Evolutionary conservation across 2,113 vertebrate genomes (phyloP), one percentile per base, ranked within the genome.

Genomic region (Accipiter virgatus): DNA sequence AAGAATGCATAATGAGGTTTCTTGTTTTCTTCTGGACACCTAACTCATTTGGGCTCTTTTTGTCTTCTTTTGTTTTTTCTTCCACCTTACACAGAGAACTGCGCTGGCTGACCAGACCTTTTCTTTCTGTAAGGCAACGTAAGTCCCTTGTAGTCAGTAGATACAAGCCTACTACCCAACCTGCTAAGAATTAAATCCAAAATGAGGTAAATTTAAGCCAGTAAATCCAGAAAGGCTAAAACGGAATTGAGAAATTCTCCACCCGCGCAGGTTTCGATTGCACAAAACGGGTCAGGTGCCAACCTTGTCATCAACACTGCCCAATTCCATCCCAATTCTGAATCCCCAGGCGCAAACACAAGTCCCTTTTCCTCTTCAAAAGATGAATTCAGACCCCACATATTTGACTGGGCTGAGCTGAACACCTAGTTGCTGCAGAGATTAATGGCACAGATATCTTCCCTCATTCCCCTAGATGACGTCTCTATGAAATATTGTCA

Each of bases 91-190:
- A 27, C 9, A 45, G 11, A 45, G 19, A 77, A 42, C 8, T 62
- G 13, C 1, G 1, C 4, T 29, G 38, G 16, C 9, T 52, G 53
- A 36, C 0, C 1, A 9, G 8, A 31, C 16, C 29, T 86, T 75
- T 88, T 40, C 23, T 45, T 72, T 68, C 59, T 79, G 7, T 40
- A 61, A 74, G 20, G 21, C 10, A 62, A 23, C 7, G 21, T 11
- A 45, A 61, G 13, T 48, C 17, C 36, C 26, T 55, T 6, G 1
- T 3, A 66, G 52, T 12, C 71, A 70, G 38, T 12, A 65, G 71
- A 47, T 12, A 13, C 1, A 80, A 71, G 38, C 13, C 27, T 26
- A 7, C 36, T 4, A 18, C 14, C 16, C 23, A 81, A 26, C 8
- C 14, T 59, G n/a, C 10, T 31, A 79, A 66, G 53, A 81, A 38